phyloP scores from a whole-genome alignment of 2,113 vertebrate species.

The Vidua macroura region DNA sequence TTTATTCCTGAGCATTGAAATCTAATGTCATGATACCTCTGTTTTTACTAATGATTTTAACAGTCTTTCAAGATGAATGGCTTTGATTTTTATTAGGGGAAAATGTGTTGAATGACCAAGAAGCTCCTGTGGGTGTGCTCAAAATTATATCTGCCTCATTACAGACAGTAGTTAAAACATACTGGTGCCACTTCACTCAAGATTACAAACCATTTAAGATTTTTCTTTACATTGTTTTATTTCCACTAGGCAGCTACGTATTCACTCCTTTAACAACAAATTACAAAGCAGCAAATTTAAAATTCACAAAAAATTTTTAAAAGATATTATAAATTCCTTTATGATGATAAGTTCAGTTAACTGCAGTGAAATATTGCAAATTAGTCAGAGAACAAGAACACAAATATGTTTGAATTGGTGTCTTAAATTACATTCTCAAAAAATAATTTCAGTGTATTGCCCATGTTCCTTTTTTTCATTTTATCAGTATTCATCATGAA shows the following conservation, averaged over 20 bases:
- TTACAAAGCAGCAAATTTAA: neutral
- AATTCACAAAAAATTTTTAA: neutral
- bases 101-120: constrained; percentile 29
- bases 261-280: neutral
- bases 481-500: neutral
- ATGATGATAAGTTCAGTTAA: neutral
- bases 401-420: neutral
- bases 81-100: constrained; percentile 32
- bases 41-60: constrained; percentile 19
- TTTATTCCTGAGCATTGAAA: constrained; percentile 42
- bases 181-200: constrained; percentile 5
- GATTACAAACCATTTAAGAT: neutral
- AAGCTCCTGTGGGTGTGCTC: constrained; percentile 4
- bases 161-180: constrained; percentile 20
- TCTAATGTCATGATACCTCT: neutral
- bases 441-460: neutral
- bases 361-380: neutral
- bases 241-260: neutral
- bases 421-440: neutral
- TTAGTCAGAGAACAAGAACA: neutral
- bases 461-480: neutral
- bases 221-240: neutral
- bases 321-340: neutral
- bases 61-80: constrained; percentile 41
- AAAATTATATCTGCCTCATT: constrained; percentile 41